phyloP scores from a whole-genome alignment of 2,888 invertebrate genomes.

The Nomada lathburiana region DNA sequence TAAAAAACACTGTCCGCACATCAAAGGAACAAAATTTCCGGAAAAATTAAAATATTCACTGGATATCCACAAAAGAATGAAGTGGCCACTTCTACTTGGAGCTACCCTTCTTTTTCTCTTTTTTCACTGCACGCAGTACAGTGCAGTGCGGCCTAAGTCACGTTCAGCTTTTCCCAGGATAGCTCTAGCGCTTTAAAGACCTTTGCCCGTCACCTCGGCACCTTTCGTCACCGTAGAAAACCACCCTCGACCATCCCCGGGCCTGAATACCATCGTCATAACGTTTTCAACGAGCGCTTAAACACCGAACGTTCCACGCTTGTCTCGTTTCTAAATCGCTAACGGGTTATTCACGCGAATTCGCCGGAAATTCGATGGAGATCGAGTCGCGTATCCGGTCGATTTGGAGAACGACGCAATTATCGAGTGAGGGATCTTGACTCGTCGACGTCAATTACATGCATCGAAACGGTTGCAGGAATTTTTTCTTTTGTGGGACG shows the following conservation, averaged over 20 bases:
- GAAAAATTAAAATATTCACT: too few relatives aligned
- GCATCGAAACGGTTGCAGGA: neutral
- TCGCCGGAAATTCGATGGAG: neutral
- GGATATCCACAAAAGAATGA: too few relatives aligned
- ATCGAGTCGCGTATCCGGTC: neutral
- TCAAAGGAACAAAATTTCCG: too few relatives aligned
- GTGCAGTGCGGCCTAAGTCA: conserved; percentile 1
- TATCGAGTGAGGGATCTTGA: conserved; percentile 2
- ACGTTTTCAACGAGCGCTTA: conserved; percentile 8
- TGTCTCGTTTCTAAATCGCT: conserved; percentile 14
- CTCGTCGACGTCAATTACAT: neutral
- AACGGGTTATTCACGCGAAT: neutral
- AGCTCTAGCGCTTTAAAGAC: neutral
- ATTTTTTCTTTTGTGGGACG: neutral
- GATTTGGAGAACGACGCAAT: neutral
- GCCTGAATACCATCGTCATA: conserved; percentile 11
- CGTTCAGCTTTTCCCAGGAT: conserved; percentile 8
- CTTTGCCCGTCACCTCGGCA: conserved; percentile 12
- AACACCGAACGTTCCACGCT: neutral
- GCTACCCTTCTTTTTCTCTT: too few relatives aligned
- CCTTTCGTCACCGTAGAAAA: conserved; percentile 15
- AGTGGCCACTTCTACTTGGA: too few relatives aligned
- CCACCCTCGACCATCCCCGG: conserved; percentile 9
- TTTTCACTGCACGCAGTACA: too few relatives aligned
- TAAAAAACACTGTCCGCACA: too few relatives aligned